phyloP scores from a whole-genome alignment of 2,888 invertebrate species.

The Caenorhabditis imperialis region DNA sequence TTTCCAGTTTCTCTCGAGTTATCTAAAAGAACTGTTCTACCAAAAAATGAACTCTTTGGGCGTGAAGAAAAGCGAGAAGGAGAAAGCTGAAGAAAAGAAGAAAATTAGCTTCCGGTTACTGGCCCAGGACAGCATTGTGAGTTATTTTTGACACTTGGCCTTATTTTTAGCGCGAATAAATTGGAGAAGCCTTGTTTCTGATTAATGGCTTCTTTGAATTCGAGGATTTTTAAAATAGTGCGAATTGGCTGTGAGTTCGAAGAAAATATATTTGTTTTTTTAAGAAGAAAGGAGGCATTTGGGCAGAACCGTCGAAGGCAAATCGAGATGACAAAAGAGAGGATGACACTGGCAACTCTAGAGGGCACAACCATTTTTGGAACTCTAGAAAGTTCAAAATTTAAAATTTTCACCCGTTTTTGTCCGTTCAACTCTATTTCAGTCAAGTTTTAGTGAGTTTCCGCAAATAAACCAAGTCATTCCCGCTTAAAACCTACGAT shows the following conservation, averaged over 20 bases:
- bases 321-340: slow-evolving; percentile 38
- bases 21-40: background rate
- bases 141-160: slow-evolving; percentile 35
- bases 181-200: background rate
- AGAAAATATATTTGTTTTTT: slow-evolving; percentile 9
- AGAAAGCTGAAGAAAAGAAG: slow-evolving; percentile 2
- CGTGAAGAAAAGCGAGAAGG: background rate
- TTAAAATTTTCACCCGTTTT: too few species aligned
- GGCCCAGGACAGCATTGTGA: slow-evolving; percentile 36
- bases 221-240: too few species aligned
- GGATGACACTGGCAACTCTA: slow-evolving; percentile 37
- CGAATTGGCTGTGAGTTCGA: background rate
- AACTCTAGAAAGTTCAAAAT: slow-evolving; percentile 8
- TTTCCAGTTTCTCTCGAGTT: too few species aligned
- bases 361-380: slow-evolving; percentile 11
- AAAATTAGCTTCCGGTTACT: slow-evolving; percentile 13
- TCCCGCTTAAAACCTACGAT: too few species aligned
- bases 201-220: too few species aligned
- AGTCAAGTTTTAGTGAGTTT: too few species aligned
- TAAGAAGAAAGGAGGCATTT: slow-evolving; percentile 38
- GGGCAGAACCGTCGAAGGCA: slow-evolving; percentile 14
- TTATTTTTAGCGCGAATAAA: background rate
- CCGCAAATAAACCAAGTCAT: too few species aligned
- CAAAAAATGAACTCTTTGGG: background rate
- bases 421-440: too few species aligned